These are phyloP conservation scores for Enteromius anoplus DNA, from an alignment of 2,797 vertebrate genomes.

Conservation along the genomic window DNA sequence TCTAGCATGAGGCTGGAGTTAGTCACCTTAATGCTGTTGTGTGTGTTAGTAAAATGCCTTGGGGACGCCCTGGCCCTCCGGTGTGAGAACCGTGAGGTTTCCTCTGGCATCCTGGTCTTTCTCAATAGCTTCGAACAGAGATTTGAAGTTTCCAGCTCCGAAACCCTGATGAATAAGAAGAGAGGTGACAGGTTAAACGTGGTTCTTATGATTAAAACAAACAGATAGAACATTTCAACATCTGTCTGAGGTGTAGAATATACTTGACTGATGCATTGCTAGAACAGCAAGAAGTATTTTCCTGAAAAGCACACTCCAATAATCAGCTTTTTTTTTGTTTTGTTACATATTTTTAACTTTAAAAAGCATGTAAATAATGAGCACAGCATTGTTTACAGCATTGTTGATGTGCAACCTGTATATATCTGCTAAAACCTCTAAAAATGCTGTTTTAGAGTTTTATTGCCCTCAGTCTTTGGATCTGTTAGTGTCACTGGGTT, in stretches of 20 bases:
- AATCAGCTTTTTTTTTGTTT: not conserved
- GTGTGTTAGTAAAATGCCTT: slow-evolving; percentile 73
- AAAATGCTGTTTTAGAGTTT: not conserved
- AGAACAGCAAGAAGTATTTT: not conserved
- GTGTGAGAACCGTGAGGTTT: slow-evolving; percentile 78
- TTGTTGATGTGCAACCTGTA: not conserved
- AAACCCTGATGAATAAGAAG: slow-evolving; percentile 77
- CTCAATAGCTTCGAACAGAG: slow-evolving; percentile 87
- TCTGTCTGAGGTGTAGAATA: not conserved
- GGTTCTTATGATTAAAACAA: not conserved
- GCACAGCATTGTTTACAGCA: not conserved
- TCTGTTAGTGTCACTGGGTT: not conserved
- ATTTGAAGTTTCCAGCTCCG: slow-evolving; percentile 87
- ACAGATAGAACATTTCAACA: not conserved
- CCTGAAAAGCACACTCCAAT: not conserved
- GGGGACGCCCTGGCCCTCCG: slow-evolving; percentile 61
- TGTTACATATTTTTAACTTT: not conserved
- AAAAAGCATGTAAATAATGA: not conserved
- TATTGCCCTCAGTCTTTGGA: not conserved
- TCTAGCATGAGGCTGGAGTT: not conserved
- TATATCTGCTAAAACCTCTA: not conserved
- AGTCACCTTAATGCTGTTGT: not conserved
- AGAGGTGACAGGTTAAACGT: not conserved
- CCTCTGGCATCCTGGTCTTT: slow-evolving; percentile 84
- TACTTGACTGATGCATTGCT: not conserved